phyloP scores from a whole-genome alignment of 2,113 vertebrate species.

The Peromyscus californicus region DNA sequence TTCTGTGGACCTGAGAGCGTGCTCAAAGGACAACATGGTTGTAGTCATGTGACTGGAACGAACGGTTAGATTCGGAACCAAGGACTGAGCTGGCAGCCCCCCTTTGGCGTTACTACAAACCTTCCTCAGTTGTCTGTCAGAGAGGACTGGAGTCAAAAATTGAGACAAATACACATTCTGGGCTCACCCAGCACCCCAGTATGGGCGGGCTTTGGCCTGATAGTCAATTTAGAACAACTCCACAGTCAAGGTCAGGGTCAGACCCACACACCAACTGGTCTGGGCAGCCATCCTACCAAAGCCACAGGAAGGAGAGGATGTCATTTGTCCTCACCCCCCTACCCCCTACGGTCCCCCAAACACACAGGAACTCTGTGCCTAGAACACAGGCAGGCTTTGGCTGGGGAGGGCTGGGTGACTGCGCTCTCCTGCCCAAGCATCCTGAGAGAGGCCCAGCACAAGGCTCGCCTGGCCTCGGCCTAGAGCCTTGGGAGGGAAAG shows the following conservation, averaged over 20 bases:
- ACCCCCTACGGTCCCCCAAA: neutral
- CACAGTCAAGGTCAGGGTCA: neutral
- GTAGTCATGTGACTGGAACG: neutral
- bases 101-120: conserved; percentile 28
- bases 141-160: conserved; percentile 1
- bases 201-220: neutral
- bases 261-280: neutral
- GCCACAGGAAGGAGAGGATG: too few species aligned
- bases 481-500: conserved; percentile 82
- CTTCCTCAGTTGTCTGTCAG: neutral
- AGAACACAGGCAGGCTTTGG: neutral
- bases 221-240: neutral
- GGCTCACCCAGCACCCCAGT: neutral
- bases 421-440: neutral
- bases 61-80: conserved; percentile 56
- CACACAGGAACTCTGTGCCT: neutral
- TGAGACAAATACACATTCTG: neutral
- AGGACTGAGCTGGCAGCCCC: neutral
- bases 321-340: neutral
- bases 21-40: neutral
- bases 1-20: neutral
- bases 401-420: neutral
- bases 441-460: conserved; percentile 42
- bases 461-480: conserved; percentile 67
- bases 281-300: neutral